phyloP scores from a whole-genome alignment of 2,797 vertebrate species.

The Bucorvus abyssinicus region DNA sequence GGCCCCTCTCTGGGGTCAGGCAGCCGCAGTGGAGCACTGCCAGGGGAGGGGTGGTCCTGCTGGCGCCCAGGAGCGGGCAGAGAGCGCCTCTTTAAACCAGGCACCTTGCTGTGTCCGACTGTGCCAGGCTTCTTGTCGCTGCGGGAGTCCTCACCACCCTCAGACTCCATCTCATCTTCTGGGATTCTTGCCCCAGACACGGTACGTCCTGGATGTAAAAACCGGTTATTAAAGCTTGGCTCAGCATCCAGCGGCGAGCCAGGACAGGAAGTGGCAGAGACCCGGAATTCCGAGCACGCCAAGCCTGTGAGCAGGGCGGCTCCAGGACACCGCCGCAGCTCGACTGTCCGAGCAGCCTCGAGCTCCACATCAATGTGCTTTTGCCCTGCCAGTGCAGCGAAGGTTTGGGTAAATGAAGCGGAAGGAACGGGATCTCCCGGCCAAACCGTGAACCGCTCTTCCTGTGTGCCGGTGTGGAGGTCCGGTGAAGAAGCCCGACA shows the following conservation, averaged over 20 bases:
- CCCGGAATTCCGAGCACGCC: neutral
- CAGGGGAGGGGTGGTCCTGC: neutral
- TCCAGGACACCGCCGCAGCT: neutral
- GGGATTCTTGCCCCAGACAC: neutral
- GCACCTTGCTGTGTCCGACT: neutral
- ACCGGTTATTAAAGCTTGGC: neutral
- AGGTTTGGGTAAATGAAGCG: neutral
- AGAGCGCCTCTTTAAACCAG: neutral
- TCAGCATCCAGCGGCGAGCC: neutral
- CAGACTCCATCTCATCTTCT: neutral
- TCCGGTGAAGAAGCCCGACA: neutral
- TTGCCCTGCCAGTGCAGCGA: neutral
- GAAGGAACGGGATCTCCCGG: neutral
- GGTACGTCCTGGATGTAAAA: neutral
- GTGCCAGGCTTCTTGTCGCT: neutral
- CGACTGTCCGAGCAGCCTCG: neutral
- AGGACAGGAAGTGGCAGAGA: neutral
- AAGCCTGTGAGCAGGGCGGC: neutral
- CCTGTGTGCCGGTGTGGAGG: neutral
- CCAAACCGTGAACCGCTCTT: neutral
- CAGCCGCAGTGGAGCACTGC: neutral
- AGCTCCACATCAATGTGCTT: neutral
- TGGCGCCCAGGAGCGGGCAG: neutral
- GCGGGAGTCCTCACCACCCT: neutral
- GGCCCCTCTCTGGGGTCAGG: neutral